Conservation (phyloP, 2,888 invertebrate species). For the Stramonita haemastoma region DNA sequence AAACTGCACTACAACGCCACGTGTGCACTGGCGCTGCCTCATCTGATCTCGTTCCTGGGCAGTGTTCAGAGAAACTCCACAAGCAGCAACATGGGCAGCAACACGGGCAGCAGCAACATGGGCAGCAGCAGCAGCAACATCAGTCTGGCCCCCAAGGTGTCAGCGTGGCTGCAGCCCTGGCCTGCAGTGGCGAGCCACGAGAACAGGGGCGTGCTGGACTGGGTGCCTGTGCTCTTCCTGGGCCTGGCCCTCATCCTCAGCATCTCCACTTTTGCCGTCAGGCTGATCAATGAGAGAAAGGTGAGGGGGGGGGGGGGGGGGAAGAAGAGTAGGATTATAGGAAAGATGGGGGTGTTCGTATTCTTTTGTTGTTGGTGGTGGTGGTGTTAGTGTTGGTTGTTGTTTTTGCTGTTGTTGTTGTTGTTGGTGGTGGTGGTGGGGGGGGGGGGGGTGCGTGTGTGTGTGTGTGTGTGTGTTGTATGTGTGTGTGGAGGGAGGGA, state of each 20-base stretch:
- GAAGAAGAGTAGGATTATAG: too few relatives aligned
- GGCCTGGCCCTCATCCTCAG: slow-evolving; percentile 29
- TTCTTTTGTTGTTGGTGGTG: background rate
- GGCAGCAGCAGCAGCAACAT: background rate
- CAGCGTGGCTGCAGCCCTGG: slow-evolving; percentile 34
- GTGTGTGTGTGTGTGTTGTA: background rate
- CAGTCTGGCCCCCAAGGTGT: background rate
- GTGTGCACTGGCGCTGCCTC: slow-evolving; percentile 32
- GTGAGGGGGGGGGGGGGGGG: background rate
- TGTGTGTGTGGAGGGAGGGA: too few relatives aligned
- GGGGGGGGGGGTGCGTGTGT: too few relatives aligned
- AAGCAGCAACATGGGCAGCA: background rate
- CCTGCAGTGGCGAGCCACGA: background rate
- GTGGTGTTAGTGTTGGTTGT: too few relatives aligned
- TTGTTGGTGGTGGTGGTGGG: too few relatives aligned
- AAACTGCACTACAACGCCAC: slow-evolving; percentile 39
- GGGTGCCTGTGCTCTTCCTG: slow-evolving; percentile 32
- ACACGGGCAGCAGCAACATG: background rate
- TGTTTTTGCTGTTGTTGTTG: too few relatives aligned
- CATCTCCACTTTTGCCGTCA: background rate
- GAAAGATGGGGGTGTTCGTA: background rate
- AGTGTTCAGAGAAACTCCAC: background rate
- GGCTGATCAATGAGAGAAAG: slow-evolving; percentile 18
- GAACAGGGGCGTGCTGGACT: background rate
- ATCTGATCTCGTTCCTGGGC: slow-evolving; percentile 20